A percentile compares a stretch with the other conserved stretches of the same genome.
Evolutionary conservation across 2,888 invertebrate genomes (phyloP).

Genomic region (Bombylius major): DNA sequence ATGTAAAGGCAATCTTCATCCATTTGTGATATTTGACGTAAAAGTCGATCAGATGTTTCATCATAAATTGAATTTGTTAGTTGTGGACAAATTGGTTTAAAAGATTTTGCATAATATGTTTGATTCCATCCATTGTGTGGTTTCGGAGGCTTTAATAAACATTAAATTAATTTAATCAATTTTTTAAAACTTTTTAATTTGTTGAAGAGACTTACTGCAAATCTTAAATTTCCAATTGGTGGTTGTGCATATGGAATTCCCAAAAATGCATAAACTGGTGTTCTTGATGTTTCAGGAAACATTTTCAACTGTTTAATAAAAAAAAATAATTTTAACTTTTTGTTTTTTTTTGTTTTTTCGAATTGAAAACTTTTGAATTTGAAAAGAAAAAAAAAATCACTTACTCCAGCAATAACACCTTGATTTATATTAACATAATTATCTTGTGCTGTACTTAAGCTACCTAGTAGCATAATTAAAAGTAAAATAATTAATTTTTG

Average conservation of each 20-base stretch:
- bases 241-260: conserved; percentile 74
- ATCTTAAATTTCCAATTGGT: conserved; percentile 59
- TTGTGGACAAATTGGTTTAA: conserved; percentile 58
- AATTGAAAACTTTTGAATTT: conserved; percentile 3
- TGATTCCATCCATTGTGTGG: conserved; percentile 52
- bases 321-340: neutral
- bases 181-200: neutral
- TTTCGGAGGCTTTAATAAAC: conserved; percentile 46
- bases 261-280: conserved; percentile 53
- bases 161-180: neutral
- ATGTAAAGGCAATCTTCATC: conserved; percentile 78
- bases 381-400: conserved; percentile 19
- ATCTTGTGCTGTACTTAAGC: conserved; percentile 29
- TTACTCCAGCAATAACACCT: conserved; percentile 48
- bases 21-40: conserved; percentile 18
- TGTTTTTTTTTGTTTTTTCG: neutral
- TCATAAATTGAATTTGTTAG: conserved; percentile 34
- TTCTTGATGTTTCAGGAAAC: conserved; percentile 47
- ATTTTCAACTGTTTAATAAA: conserved; percentile 46
- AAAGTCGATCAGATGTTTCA: conserved; percentile 24
- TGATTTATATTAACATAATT: conserved; percentile 43
- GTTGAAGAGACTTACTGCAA: conserved; percentile 43
- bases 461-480: neutral
- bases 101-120: conserved; percentile 55
- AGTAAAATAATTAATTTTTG: too few relatives aligned